These are phyloP conservation scores for Syngnathus rostellatus DNA, from an alignment of 2,797 vertebrate species.

Conservation along the genomic window DNA sequence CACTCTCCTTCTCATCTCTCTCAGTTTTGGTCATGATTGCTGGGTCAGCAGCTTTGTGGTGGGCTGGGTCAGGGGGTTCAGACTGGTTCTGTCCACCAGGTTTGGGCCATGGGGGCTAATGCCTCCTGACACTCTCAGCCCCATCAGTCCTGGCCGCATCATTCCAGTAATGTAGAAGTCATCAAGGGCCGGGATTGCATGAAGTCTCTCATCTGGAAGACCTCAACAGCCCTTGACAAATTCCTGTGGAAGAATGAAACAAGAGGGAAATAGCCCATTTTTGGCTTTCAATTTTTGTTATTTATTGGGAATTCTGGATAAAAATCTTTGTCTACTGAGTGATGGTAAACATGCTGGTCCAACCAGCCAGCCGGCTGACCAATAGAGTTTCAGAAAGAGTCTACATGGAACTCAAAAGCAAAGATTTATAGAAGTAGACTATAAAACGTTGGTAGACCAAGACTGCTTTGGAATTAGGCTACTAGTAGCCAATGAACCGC, in stretches of 20 bases:
- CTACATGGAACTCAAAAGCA: no score
- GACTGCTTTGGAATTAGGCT: neutral
- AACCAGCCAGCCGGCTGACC: neutral
- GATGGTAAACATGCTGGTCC: no score
- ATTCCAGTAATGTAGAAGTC: conserved; percentile 65
- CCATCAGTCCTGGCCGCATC: conserved; percentile 58
- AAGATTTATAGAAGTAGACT: conserved; percentile 5
- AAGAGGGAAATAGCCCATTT: conserved; percentile 8
- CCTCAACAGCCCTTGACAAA: conserved; percentile 51
- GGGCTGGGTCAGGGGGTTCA: conserved; percentile 53
- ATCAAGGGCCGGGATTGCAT: conserved; percentile 53
- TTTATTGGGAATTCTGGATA: no score
- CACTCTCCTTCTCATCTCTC: conserved; percentile 2
- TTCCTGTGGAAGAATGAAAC: conserved; percentile 49
- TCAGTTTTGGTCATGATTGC: conserved; percentile 43
- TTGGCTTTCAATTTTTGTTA: no score
- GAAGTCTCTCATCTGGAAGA: conserved; percentile 66
- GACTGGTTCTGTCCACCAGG: conserved; percentile 56
- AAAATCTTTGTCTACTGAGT: no score
- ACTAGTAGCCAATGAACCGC: neutral
- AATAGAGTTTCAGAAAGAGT: neutral
- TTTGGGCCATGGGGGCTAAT: conserved; percentile 57
- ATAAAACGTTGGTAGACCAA: neutral
- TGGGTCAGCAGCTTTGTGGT: conserved; percentile 51
- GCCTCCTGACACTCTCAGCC: conserved; percentile 61